These are phyloP conservation scores for Parochlus steinenii DNA, from an alignment of 2,888 invertebrate genomes.

Conservation along the genomic window DNA sequence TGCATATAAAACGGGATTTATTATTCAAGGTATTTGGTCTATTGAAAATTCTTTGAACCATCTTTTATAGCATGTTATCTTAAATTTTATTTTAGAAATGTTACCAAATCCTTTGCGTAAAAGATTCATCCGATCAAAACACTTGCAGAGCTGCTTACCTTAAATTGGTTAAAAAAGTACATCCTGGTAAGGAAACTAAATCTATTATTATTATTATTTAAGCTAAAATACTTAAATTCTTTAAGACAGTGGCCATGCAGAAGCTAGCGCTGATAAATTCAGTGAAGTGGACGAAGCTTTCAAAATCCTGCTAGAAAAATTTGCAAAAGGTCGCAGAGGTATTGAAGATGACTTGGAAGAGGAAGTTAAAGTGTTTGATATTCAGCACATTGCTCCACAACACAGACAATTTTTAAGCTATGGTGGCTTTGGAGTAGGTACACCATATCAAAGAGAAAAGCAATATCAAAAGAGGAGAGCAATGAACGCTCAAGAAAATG, in stretches of 20 bases:
- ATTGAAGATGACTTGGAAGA: conserved; percentile 30
- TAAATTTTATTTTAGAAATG: conserved; percentile 40
- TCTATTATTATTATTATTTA: no score
- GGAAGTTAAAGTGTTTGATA: conserved; percentile 41
- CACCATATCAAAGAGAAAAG: conserved; percentile 58
- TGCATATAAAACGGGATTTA: no score
- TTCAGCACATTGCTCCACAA: conserved; percentile 74
- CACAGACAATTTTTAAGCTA: conserved; percentile 69
- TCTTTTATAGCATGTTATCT: neutral
- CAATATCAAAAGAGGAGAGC: conserved; percentile 55
- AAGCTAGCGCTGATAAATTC: conserved; percentile 60
- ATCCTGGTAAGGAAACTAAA: no score
- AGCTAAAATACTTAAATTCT: no score
- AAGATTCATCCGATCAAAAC: conserved; percentile 51
- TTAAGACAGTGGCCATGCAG: conserved; percentile 51
- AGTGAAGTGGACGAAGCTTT: conserved; percentile 62
- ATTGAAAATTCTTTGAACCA: no score
- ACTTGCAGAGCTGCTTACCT: conserved; percentile 56
- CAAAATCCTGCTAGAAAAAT: conserved; percentile 47
- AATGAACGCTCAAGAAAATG: conserved; percentile 40
- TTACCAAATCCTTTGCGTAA: conserved; percentile 46
- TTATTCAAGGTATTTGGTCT: no score
- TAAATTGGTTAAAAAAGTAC: conserved; percentile 59
- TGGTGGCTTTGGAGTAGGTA: conserved; percentile 65
- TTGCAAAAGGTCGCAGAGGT: conserved; percentile 40